These are phyloP conservation scores for Biston stratarius DNA, from an alignment of 2,888 invertebrate genomes.

Conservation along the genomic window DNA sequence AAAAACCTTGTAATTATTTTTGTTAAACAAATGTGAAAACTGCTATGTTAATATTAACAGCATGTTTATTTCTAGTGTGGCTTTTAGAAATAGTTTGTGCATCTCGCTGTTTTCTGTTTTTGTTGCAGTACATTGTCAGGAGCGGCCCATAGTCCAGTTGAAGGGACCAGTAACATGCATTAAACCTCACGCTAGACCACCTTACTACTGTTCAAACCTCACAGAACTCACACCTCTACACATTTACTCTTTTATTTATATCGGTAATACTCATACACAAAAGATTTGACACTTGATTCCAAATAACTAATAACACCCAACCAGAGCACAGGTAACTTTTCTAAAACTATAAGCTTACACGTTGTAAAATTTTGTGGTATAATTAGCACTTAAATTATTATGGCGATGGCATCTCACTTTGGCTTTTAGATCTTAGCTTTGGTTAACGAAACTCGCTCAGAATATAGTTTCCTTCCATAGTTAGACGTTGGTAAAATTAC, in stretches of 20 bases:
- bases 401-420: slow-evolving; percentile 58
- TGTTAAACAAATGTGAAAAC: slow-evolving; percentile 23
- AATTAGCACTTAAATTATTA: slow-evolving; percentile 40
- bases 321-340: slow-evolving; percentile 76
- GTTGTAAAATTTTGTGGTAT: slow-evolving; percentile 42
- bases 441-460: slow-evolving; percentile 52
- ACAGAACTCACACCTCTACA: slow-evolving; percentile 6
- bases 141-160: slow-evolving; percentile 72
- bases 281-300: background rate
- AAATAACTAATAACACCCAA: slow-evolving; percentile 47
- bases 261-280: background rate
- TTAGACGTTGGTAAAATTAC: slow-evolving; percentile 57
- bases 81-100: slow-evolving; percentile 77
- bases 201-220: slow-evolving; percentile 31
- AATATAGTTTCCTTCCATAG: slow-evolving; percentile 61
- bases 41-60: slow-evolving; percentile 48
- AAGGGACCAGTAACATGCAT: slow-evolving; percentile 68
- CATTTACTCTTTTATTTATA: background rate
- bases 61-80: slow-evolving; percentile 61
- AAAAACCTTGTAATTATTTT: no score
- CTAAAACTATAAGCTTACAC: slow-evolving; percentile 52
- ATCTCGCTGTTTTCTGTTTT: slow-evolving; percentile 80
- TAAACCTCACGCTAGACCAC: slow-evolving; percentile 45
- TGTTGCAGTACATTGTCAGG: slow-evolving; percentile 82
- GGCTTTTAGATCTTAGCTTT: slow-evolving; percentile 65